A percentile compares a stretch with the other conserved stretches of the same genome.
Conservation (phyloP, 2,113 vertebrate genomes). For the Puffinus mauretanicus region DNA sequence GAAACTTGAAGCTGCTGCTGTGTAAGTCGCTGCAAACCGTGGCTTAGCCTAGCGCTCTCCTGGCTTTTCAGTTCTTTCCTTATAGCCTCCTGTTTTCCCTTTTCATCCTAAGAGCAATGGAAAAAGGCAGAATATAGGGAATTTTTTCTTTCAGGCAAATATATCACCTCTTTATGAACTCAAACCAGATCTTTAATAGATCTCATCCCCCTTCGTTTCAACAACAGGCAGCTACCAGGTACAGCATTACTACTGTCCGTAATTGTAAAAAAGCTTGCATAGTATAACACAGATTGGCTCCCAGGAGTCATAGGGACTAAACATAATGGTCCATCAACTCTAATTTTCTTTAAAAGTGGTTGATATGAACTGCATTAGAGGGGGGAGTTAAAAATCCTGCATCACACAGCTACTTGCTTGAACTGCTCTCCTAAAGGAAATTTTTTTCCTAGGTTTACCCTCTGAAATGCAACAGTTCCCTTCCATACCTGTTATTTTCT, state of each 20-base stretch:
- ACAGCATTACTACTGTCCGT: accelerated
- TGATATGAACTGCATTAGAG: neutral
- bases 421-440: neutral
- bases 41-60: neutral
- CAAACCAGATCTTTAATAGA: neutral
- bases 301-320: neutral
- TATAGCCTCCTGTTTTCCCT: neutral
- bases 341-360: constrained; percentile 11
- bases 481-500: neutral
- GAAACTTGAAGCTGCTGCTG: neutral
- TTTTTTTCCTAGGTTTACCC: neutral
- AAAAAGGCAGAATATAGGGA: neutral
- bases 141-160: neutral
- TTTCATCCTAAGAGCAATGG: neutral
- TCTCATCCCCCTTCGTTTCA: neutral
- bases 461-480: neutral
- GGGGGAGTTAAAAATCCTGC: neutral
- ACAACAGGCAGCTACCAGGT: neutral
- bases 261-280: neutral
- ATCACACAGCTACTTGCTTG: neutral
- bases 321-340: constrained; percentile 5
- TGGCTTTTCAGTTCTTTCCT: neutral
- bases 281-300: neutral
- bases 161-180: neutral
- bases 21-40: accelerated